Conservation (phyloP, 2,888 invertebrate genomes). For the Tenthredo amoena region DNA sequence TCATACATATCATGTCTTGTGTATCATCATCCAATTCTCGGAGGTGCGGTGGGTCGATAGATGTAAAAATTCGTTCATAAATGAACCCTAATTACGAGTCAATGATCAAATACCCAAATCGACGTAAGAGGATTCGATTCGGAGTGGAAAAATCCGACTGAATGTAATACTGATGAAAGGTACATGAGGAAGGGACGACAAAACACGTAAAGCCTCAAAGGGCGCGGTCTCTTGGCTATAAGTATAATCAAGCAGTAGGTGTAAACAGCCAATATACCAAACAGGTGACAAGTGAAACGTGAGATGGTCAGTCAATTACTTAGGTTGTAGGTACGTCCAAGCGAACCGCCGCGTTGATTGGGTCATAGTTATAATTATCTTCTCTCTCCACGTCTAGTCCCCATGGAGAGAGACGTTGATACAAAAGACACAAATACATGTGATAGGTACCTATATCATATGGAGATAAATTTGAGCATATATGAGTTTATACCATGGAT, state of each 20-base stretch:
- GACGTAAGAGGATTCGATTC: not conserved
- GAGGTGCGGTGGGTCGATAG: not conserved
- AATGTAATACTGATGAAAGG: not conserved
- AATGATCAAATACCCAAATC: not conserved
- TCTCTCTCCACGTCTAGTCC: not conserved
- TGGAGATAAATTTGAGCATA: not conserved
- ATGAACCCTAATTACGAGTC: not conserved
- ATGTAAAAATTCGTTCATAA: not conserved
- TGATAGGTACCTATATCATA: not conserved
- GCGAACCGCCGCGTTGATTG: conserved; percentile 12
- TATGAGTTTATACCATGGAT: not conserved
- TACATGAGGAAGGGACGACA: not conserved
- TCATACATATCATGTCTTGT: not conserved
- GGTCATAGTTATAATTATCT: conserved; percentile 45
- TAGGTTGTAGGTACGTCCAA: conserved; percentile 20
- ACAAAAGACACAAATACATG: not conserved
- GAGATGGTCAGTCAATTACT: conserved; percentile 43
- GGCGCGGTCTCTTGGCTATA: conserved; percentile 25
- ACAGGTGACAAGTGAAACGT: conserved; percentile 45
- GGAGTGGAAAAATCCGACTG: not conserved
- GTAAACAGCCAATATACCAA: conserved; percentile 30
- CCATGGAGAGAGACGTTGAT: not conserved
- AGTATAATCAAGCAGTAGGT: conserved; percentile 25
- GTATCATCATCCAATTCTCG: not conserved
- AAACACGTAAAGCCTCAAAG: conserved; percentile 15